Evolutionary conservation across 2,888 invertebrate genomes (phyloP).

Genomic region (Galerucella nymphaeae): DNA sequence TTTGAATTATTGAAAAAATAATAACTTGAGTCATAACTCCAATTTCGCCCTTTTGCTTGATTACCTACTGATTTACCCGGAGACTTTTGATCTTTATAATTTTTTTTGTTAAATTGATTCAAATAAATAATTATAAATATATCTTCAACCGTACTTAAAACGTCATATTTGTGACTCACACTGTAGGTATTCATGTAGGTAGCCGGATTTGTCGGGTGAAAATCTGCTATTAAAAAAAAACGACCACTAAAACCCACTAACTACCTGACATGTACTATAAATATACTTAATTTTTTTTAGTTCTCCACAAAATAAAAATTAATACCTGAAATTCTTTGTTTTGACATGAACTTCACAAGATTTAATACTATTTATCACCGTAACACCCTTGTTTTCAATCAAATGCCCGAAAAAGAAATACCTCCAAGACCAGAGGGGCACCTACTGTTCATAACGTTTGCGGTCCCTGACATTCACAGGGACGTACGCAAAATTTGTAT

Average conservation of each 20-base stretch:
- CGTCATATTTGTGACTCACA: neutral
- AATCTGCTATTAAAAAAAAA: constrained; percentile 5
- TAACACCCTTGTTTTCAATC: constrained; percentile 31
- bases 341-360: constrained; percentile 28
- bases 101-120: neutral
- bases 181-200: neutral
- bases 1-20: no score
- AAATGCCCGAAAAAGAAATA: constrained; percentile 24
- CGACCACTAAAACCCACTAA: constrained; percentile 12
- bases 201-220: neutral
- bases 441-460: constrained; percentile 15
- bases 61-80: no score
- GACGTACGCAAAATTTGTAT: constrained; percentile 2
- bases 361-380: constrained; percentile 30
- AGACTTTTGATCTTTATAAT: neutral
- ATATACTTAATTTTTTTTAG: neutral
- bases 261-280: neutral
- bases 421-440: constrained; percentile 15
- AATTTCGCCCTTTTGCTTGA: no score
- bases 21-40: no score
- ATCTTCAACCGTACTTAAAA: neutral
- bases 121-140: neutral
- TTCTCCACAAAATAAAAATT: constrained; percentile 5
- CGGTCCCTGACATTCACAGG: constrained; percentile 9
- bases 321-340: constrained; percentile 28